phyloP scores from a whole-genome alignment of 1,140 invertebrate genomes.

The Dreissena polymorpha region DNA sequence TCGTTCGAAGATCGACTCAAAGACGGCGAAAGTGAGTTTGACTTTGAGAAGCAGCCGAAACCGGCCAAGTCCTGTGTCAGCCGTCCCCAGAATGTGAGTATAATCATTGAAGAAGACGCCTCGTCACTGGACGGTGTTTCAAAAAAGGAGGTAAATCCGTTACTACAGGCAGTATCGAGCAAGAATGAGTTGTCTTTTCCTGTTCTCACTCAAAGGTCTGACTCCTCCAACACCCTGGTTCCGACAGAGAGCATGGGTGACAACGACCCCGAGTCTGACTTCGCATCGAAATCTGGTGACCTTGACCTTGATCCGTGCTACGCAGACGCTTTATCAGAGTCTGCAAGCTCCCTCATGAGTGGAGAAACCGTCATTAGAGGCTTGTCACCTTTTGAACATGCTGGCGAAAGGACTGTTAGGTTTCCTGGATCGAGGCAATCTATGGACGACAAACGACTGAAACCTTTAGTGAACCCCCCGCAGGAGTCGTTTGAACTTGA shows the following conservation, averaged over 20 bases:
- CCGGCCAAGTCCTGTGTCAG: neutral
- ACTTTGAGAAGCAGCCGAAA: slow-evolving; percentile 10
- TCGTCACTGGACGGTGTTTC: slow-evolving; percentile 6
- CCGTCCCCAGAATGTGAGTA: slow-evolving; percentile 19
- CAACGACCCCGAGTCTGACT: slow-evolving; percentile 1
- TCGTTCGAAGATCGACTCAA: slow-evolving; percentile 34
- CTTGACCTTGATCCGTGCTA: neutral
- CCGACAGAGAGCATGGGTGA: slow-evolving; percentile 19
- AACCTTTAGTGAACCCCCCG: slow-evolving; percentile 1
- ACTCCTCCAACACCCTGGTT: slow-evolving; percentile 43
- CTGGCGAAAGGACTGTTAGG: neutral
- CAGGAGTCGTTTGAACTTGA: slow-evolving; percentile 51
- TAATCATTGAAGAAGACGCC: slow-evolving; percentile 33
- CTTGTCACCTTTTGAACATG: neutral
- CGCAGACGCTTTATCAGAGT: slow-evolving; percentile 38
- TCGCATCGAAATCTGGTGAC: neutral
- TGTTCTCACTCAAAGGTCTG: slow-evolving; percentile 16
- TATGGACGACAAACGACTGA: slow-evolving; percentile 13
- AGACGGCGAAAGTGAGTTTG: slow-evolving; percentile 36
- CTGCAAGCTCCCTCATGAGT: slow-evolving; percentile 28
- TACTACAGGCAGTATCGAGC: slow-evolving; percentile 12
- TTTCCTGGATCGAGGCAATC: slow-evolving; percentile 5
- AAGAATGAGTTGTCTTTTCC: slow-evolving; percentile 15
- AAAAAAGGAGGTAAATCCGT: slow-evolving; percentile 22
- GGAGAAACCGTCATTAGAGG: slow-evolving; percentile 12